These are phyloP conservation scores for Falco columbarius DNA, from an alignment of 2,797 vertebrate genomes.

Conservation along the genomic window DNA sequence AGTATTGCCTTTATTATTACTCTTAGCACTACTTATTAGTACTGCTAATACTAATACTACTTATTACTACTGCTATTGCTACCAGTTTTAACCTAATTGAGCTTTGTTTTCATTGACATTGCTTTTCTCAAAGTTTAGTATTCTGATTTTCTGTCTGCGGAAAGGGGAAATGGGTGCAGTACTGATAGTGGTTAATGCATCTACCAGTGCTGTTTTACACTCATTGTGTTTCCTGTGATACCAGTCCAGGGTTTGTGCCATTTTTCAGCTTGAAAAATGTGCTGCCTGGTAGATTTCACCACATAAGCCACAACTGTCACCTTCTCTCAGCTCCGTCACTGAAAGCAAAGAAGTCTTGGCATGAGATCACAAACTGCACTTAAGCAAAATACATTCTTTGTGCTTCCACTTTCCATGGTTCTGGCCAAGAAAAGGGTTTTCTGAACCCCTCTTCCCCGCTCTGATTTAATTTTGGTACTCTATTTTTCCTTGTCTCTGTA, in stretches of 20 bases:
- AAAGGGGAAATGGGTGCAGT: not conserved
- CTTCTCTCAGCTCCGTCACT: not conserved
- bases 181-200: not conserved
- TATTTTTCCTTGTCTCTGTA: not conserved
- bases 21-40: not conserved
- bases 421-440: constrained; percentile 50
- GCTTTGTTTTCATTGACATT: not conserved
- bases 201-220: not conserved
- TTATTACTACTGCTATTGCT: not conserved
- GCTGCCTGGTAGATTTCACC: constrained; percentile 32
- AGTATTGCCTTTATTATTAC: not conserved
- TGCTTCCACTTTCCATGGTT: constrained; percentile 52
- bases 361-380: constrained; percentile 49
- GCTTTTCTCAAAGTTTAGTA: not conserved
- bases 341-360: constrained; percentile 41
- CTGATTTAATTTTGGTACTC: constrained; percentile 1
- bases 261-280: constrained; percentile 32
- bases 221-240: not conserved
- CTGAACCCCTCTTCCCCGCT: not conserved
- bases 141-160: not conserved
- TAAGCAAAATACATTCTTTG: constrained; percentile 52
- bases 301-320: constrained; percentile 1
- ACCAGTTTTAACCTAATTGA: not conserved
- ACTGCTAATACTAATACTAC: not conserved
- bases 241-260: not conserved